Base-by-base conservation (phyloP, 2,797 vertebrate species). In the Lophius americanus region DNA sequence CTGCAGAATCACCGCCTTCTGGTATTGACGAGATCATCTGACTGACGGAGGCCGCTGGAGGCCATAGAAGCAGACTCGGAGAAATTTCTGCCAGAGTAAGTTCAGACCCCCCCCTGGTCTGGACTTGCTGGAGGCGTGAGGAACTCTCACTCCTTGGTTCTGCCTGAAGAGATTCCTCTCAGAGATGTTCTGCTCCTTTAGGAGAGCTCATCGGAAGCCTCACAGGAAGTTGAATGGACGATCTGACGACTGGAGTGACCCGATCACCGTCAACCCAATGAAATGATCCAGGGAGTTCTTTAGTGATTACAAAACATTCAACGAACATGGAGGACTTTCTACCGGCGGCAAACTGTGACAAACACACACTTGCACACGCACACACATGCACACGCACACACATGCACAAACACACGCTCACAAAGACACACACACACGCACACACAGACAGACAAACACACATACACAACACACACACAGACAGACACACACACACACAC, bases 271-370 rank as follows among this genome's bases (percentile, higher is more conserved):
- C 75, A 51, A 52, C 50, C 4, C 7, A 58, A 63, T 13, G 52
- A 69, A 42, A 65, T 62, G 62, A 65, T n/a, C 2, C 4, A 59
- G 68, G 66, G 65, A 48, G 75, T 68, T 64, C 50, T 48, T 53
- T 70, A 44, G 50, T 48, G 85, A 81, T 75, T 70, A 64, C 64
- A 44, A 63, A 23, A 76, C 79, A 79, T 54, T 81, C 76, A 65
- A 73, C 74, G 64, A 72, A 83, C 64, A 39, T 63, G 70, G 68
- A 85, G 62, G 65, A 70, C 73, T 78, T 84, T 87, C 65, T 88
- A 92, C 91, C 91, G 89, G 89, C 84, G 88, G 86, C 77, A 78
- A 90, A 92, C 91, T 92, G 91, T 92, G 91, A 91, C 88, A 85
- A 77, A 86, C 78, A 85, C 79, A 81, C 81, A 79, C 55, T 42